Conservation (phyloP, 2,888 invertebrate species). For the Myopa tessellatipennis region DNA sequence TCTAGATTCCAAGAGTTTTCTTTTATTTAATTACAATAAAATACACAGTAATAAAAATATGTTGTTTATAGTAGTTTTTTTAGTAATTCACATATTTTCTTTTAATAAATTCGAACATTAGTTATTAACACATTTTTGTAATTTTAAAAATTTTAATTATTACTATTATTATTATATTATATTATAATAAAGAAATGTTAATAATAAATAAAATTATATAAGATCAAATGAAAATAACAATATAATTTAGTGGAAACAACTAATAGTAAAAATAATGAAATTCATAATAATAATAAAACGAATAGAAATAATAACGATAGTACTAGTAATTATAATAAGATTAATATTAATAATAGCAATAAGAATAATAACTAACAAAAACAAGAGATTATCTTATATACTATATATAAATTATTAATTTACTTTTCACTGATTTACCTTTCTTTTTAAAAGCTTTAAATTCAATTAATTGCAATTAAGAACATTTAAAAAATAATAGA, state of each 20-base stretch:
- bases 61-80: conserved; percentile 22
- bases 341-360: background rate
- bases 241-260: background rate
- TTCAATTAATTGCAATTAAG: background rate
- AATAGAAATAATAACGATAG: background rate
- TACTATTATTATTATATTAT: too few relatives aligned
- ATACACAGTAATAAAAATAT: conserved; percentile 36
- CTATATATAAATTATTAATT: too few relatives aligned
- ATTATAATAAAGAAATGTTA: too few relatives aligned
- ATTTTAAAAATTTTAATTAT: too few relatives aligned
- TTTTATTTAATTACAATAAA: background rate
- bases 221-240: background rate
- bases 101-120: background rate
- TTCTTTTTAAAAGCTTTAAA: too few relatives aligned
- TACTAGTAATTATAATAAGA: background rate
- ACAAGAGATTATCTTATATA: too few relatives aligned
- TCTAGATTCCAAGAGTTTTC: background rate
- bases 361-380: background rate
- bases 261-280: too few relatives aligned
- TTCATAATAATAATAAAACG: too few relatives aligned
- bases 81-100: conserved; percentile 24
- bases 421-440: too few relatives aligned
- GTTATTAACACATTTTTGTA: too few relatives aligned
- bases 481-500: conserved; percentile 25
- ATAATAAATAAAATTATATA: too few relatives aligned